These are phyloP conservation scores for Mamestra brassicae DNA, from an alignment of 2,888 invertebrate species.

Conservation along the genomic window DNA sequence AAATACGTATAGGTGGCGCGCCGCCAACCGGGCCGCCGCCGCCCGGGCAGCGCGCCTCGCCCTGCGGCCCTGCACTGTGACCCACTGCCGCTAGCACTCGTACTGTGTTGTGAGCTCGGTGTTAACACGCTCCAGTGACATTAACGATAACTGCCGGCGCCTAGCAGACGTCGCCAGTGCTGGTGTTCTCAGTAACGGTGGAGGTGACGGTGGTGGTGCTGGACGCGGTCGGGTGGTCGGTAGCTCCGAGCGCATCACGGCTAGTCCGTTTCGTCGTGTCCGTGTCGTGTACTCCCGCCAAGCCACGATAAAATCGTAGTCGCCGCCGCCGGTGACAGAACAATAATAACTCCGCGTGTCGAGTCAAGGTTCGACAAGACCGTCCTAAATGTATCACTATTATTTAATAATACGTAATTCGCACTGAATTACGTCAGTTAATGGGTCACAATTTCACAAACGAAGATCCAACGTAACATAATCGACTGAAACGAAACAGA, in stretches of 20 bases:
- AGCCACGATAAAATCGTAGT: constrained; percentile 57
- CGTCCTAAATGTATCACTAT: constrained; percentile 70
- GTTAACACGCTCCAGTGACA: constrained; percentile 67
- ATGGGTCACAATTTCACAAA: constrained; percentile 26
- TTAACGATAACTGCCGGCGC: constrained; percentile 34
- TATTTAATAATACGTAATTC: constrained; percentile 58
- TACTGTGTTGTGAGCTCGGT: constrained; percentile 71
- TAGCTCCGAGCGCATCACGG: constrained; percentile 20
- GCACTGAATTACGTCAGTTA: constrained; percentile 45
- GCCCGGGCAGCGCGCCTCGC: constrained; percentile 72
- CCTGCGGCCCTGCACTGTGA: constrained; percentile 71
- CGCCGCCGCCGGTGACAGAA: constrained; percentile 69
- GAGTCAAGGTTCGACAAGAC: constrained; percentile 75
- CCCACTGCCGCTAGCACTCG: constrained; percentile 61
- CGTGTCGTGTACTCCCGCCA: constrained; percentile 57
- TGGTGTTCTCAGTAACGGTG: constrained; percentile 43
- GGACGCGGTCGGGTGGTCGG: constrained; percentile 17
- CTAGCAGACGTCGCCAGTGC: constrained; percentile 19
- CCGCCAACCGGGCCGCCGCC: constrained; percentile 76
- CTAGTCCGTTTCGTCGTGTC: constrained; percentile 26
- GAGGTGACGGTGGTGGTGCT: constrained; percentile 47
- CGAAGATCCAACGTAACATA: constrained; percentile 23
- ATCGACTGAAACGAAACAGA: constrained; percentile 8
- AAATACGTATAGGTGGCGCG: constrained; percentile 79
- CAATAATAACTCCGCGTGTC: constrained; percentile 78